Base-by-base conservation (phyloP, 2,113 vertebrate species). In the Oryzias melastigma region DNA sequence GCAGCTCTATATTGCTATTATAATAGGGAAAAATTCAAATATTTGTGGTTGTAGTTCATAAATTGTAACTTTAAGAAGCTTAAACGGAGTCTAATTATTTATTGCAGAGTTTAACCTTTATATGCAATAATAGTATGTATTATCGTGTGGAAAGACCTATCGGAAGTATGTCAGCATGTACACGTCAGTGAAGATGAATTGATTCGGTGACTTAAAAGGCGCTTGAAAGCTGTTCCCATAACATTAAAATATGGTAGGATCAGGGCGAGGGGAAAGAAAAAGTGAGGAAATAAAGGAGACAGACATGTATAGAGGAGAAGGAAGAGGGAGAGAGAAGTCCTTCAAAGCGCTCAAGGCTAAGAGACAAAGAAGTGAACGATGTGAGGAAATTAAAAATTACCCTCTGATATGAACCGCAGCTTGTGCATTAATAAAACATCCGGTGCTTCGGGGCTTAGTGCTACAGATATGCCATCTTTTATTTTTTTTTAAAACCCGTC, bases 301-400 rank as follows among this genome's bases (percentile, higher is more conserved):
- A 42, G 45, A 78, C 65, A 65, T 35, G 72, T 48, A 55, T 16
- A 45, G 43, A 49, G 18, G 16, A 16, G 27, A 51, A 42, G 5
- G 19, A 40, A 67, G 67, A 66, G 49, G 35, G 63, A 73, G 66
- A 75, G 73, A 69, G 56, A 70, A 77, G 65, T 82, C 73, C 63
- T 80, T 62, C 65, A 80, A 85, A 83, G 63, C 0, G 83, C 88
- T 84, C 0, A 50, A 60, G 86, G 88, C 76, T 56, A 64, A 78
- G 67, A 68, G 68, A 42, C 50, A 78, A 74, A 78, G 80, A 85
- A 92, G 87, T 88, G 90, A 94, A 92, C 86, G 90, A 91, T 87
- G 83, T 91, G 87, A 90, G 90, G 83, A 94, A 93, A 93, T 90
- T 90, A 86, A 93, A 93, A 93, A 92, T 90, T 91, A 92, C 85